Conservation (phyloP, 2,888 invertebrate species). For the Orthosia cruda region DNA sequence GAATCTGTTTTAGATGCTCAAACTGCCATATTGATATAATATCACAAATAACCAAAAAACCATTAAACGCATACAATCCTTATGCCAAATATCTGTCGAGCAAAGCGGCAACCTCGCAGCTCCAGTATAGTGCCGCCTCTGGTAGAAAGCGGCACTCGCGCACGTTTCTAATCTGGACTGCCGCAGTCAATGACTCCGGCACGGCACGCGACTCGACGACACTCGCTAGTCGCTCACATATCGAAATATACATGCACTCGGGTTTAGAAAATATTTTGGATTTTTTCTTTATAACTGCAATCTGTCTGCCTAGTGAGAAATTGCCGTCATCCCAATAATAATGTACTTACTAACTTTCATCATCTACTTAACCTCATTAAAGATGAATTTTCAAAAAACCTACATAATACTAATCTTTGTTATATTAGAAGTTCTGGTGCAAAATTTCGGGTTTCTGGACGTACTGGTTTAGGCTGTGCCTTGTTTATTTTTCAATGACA, state of each 20-base stretch:
- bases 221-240: constrained; percentile 65
- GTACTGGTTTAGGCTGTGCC: no score
- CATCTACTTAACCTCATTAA: background rate
- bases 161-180: constrained; percentile 90
- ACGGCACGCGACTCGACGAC: constrained; percentile 75
- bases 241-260: constrained; percentile 46
- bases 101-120: constrained; percentile 84
- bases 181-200: constrained; percentile 90
- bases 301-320: no score
- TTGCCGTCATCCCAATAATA: background rate
- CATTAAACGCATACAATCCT: constrained; percentile 33
- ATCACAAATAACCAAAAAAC: constrained; percentile 18
- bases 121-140: constrained; percentile 84
- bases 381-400: background rate
- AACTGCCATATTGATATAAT: background rate
- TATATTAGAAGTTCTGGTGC: background rate
- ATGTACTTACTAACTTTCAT: no score
- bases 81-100: constrained; percentile 55
- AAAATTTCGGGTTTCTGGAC: background rate
- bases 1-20: background rate
- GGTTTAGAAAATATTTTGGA: constrained; percentile 19
- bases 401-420: background rate
- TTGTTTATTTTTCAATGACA: no score
- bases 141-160: constrained; percentile 90
- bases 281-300: background rate